Evolutionary conservation across 1,140 invertebrate species (phyloP), one percentile per base, ranked within the genome.

Genomic region (Neoseiulus cucumeris): DNA sequence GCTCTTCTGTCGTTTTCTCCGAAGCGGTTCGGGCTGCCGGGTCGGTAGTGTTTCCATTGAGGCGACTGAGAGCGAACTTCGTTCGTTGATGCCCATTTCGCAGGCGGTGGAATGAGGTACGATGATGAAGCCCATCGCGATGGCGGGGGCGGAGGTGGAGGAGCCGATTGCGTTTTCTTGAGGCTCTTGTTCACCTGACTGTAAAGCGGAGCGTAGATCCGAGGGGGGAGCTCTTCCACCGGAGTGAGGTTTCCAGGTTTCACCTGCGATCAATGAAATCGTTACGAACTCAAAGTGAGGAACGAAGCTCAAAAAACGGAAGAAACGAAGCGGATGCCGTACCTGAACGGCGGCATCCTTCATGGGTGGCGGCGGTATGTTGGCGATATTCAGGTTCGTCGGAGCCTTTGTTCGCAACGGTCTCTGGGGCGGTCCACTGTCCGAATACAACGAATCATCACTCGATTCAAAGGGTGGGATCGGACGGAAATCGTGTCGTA

Each of bases 281-380:
- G 28, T 4, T 28, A 47, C 4, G 28, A 47, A 14, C n/a, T 14
- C 12, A 14, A 44, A 44, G 42, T 44, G n/a, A 44, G 12, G 42
- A 44, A n/a, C 12, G 12, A 44, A 44, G 42, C n/a, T 44, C 42
- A n/a, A 44, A 44, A 44, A 44, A 44, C n/a, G 42, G n/a, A n/a
- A n/a, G n/a, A n/a, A n/a, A n/a, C n/a, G 45, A 47, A 6, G 4
- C 14, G 18, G 45, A 20, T 4, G 28, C 14, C 28, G 14, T 2
- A 59, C 51, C 22, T 59, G 51, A n/a, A 59, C 51, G 22, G 51
- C 51, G n/a, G 33, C 51, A 33, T 59, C 51, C 51, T 59, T 59
- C 51, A 59, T 59, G 14, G 51, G 51, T 12, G 51, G 51, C 25
- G 51, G 51, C 12, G 51, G 22, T 59, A 33, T 4, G 25, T 25